These are phyloP conservation scores for Actenoides hombroni DNA, from an alignment of 2,113 vertebrate species.

Conservation along the genomic window DNA sequence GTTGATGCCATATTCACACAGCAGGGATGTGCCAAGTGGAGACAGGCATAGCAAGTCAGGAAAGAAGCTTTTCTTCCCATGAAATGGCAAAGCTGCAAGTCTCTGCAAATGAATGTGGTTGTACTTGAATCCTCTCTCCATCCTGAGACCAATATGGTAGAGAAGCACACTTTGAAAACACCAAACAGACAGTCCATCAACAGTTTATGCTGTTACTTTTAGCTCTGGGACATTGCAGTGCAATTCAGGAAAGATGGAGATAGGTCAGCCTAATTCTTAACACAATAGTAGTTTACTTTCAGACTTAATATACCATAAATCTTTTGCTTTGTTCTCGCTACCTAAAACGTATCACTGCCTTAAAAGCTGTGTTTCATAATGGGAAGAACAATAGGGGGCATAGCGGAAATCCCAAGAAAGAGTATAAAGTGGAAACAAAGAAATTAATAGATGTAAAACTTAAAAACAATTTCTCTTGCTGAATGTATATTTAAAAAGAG, in stretches of 20 bases:
- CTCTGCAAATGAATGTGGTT: not conserved
- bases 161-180: not conserved
- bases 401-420: not conserved
- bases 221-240: not conserved
- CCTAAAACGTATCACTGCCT: not conserved
- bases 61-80: not conserved
- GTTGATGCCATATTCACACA: not conserved
- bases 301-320: not conserved
- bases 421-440: not conserved
- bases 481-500: conserved; percentile 54
- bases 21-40: not conserved
- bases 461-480: conserved; percentile 36
- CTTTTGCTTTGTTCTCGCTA: conserved; percentile 20
- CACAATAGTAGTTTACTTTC: not conserved
- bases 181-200: not conserved
- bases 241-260: not conserved
- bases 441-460: not conserved
- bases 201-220: not conserved
- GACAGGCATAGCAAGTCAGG: not conserved
- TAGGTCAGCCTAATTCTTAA: not conserved
- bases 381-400: not conserved
- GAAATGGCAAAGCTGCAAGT: not conserved
- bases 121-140: not conserved
- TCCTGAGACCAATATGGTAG: not conserved
- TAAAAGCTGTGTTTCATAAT: not conserved